Conservation (phyloP, 2,888 invertebrate species). For the Mythimna vitellina region DNA sequence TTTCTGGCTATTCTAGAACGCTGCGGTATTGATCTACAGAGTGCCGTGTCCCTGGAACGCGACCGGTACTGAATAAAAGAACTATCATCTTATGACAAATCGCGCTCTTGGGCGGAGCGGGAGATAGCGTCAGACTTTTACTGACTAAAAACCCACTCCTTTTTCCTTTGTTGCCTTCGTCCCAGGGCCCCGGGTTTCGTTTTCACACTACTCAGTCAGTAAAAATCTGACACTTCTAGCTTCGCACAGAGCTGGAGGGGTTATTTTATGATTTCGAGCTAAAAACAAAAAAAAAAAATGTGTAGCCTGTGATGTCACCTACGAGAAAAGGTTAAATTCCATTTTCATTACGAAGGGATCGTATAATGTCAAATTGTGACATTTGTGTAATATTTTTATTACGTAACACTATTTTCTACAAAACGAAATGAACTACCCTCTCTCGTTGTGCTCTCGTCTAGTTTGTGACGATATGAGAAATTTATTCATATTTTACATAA, state of each 20-base stretch:
- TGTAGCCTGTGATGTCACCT: constrained; percentile 8
- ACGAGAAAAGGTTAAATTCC: constrained; percentile 3
- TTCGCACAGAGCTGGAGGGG: neutral
- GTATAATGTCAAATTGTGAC: constrained; percentile 7
- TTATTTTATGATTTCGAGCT: too few species aligned
- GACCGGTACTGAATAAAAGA: too few species aligned
- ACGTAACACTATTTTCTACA: neutral
- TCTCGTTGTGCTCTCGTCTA: neutral
- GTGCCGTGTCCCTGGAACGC: too few species aligned
- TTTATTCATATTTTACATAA: constrained; percentile 22
- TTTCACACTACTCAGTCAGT: too few species aligned
- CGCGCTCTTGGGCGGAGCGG: too few species aligned
- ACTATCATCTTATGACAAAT: too few species aligned
- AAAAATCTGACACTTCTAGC: too few species aligned
- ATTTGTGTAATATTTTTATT: neutral
- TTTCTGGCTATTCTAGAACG: neutral
- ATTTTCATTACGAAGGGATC: constrained; percentile 28
- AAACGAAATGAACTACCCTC: neutral
- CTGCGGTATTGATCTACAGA: too few species aligned
- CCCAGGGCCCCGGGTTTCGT: too few species aligned
- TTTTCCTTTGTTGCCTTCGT: too few species aligned
- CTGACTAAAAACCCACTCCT: too few species aligned
- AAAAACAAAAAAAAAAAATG: neutral
- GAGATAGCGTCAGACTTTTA: too few species aligned
- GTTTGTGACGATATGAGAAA: constrained; percentile 11